Evolutionary conservation across 2,113 vertebrate species (phyloP).

Genomic region (Solea senegalensis): DNA sequence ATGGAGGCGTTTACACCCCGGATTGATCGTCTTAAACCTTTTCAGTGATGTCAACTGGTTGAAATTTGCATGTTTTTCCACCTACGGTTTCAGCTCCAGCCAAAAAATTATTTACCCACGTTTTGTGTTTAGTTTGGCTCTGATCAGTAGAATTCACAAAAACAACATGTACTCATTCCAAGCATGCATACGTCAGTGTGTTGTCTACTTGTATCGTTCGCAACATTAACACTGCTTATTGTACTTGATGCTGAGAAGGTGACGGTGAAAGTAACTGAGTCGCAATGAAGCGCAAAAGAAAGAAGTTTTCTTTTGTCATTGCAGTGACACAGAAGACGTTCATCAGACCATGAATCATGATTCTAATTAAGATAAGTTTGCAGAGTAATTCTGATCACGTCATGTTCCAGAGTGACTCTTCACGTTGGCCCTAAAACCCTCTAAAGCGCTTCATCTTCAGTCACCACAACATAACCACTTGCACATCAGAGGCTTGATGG

Average conservation of each 20-base stretch:
- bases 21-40: neutral
- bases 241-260: conserved; percentile 20
- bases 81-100: conserved; percentile 14
- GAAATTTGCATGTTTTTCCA: conserved; percentile 47
- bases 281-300: conserved; percentile 10
- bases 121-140: conserved; percentile 35
- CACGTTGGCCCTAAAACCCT: conserved; percentile 9
- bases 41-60: conserved; percentile 12
- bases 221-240: conserved; percentile 45
- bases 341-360: conserved; percentile 5
- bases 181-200: conserved; percentile 61
- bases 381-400: conserved; percentile 8
- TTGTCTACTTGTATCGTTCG: conserved; percentile 37
- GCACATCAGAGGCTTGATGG: conserved; percentile 64
- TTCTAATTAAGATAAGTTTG: conserved; percentile 10
- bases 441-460: conserved; percentile 9
- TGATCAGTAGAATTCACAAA: conserved; percentile 28
- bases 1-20: neutral
- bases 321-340: neutral
- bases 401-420: neutral
- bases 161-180: conserved; percentile 58
- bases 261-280: conserved; percentile 31
- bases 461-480: conserved; percentile 45
- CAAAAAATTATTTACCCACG: conserved; percentile 19
- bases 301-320: conserved; percentile 28